Evolutionary conservation across 1,140 invertebrate species (phyloP), one percentile per base, ranked within the genome.

Genomic region (Parapsyche elsis): DNA sequence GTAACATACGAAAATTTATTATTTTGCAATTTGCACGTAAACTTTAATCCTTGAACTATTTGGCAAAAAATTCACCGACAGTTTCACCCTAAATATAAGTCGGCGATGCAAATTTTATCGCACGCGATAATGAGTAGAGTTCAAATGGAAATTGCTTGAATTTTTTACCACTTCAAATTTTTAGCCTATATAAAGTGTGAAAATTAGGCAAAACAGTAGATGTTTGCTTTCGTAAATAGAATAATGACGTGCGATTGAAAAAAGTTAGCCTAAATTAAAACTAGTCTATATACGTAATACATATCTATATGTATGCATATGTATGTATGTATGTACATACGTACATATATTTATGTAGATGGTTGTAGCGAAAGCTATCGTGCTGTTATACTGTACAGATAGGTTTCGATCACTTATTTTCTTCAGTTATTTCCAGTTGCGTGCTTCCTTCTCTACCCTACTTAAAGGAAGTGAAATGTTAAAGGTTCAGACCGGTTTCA

Each of bases 31-130:
- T 61, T 21, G 57, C 57, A 61, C 57, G 57, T 61, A 9, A 61
- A 7, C 5, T 61, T 61, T 2, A 21, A 61, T 61, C 57, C 57
- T 9, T 61, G 57, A 61, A 61, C 57, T 61, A 61, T 61, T 61
- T 19, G 19, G 19, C 16, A 16, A 9, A 61, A 61, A 19, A 61
- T 61, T 61, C 16, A 21, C 14, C 16, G 9, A 19, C 57, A 61
- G 16, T 21, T 61, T 61, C 19, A 61, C 16, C 5, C 10, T 19
- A 61, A 19, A 19, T 61, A 19, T 19, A 61, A 19, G n/a, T 61
- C 16, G 21, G 9, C 10, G 57, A 19, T 61, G 57, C 16, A 19
- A 61, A 61, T 19, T 61, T 61, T 19, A 16, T 0, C 7, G 57
- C 57, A 61, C 57, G 57, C 16, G 21, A 61, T 38, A 38, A 38